These are phyloP conservation scores for Enteromius viviparus DNA, from an alignment of 2,797 vertebrate genomes.

Conservation along the genomic window DNA sequence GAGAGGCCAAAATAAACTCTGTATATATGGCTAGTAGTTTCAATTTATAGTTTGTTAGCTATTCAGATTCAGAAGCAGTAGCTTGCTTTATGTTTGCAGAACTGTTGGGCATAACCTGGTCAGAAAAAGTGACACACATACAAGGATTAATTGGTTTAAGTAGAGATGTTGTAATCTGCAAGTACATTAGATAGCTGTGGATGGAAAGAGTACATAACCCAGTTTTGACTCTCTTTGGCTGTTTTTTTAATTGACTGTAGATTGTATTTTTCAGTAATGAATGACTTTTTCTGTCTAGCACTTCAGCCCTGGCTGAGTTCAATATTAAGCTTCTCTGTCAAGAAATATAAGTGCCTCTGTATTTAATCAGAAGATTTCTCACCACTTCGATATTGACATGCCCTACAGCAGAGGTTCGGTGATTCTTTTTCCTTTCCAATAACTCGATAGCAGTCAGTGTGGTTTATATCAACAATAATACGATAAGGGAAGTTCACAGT, in stretches of 20 bases:
- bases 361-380: conserved; percentile 22
- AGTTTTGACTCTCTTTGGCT: conserved; percentile 3
- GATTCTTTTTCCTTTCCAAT: conserved; percentile 23
- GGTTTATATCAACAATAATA: conserved; percentile 10
- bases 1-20: conserved; percentile 16
- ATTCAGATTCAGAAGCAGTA: not conserved
- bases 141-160: not conserved
- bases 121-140: not conserved
- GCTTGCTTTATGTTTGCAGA: not conserved
- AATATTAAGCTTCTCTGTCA: conserved; percentile 11
- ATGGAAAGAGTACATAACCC: conserved; percentile 14
- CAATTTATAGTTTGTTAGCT: not conserved
- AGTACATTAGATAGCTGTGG: not conserved
- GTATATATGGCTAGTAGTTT: not conserved
- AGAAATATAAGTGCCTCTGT: not conserved
- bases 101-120: not conserved
- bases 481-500: not conserved
- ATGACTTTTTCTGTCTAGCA: not conserved
- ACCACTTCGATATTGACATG: conserved; percentile 9
- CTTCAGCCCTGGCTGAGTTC: not conserved
- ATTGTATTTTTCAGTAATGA: not conserved
- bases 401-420: not conserved
- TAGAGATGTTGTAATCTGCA: not conserved
- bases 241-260: not conserved
- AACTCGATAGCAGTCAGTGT: conserved; percentile 4